Evolutionary conservation across 1,140 invertebrate species (phyloP).

Genomic region (Drosophila tristis): DNA sequence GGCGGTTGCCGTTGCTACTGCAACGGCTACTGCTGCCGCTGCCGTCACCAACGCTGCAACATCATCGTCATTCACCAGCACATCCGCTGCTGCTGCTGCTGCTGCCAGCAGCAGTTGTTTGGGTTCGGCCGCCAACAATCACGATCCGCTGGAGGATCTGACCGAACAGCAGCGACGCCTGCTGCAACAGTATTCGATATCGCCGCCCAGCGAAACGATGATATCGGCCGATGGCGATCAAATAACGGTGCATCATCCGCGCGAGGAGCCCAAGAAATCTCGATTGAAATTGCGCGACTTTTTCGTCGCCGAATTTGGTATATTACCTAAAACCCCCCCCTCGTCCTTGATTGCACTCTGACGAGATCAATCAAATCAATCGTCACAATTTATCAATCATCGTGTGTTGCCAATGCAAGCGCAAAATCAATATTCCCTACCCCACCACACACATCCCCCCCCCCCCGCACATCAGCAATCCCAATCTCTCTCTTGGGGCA

Average conservation of each 20-base stretch:
- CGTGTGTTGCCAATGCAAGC: no score
- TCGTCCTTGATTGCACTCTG: conserved; percentile 12
- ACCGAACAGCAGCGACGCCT: conserved; percentile 77
- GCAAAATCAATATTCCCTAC: no score
- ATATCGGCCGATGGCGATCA: conserved; percentile 83
- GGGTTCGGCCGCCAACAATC: background rate
- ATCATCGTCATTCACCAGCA: conserved; percentile 46
- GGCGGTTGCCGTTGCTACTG: conserved; percentile 27
- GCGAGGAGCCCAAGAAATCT: conserved; percentile 79
- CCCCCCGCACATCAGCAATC: no score
- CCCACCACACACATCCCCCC: no score
- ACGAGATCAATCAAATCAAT: no score
- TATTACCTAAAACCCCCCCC: conserved; percentile 45
- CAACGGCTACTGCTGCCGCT: conserved; percentile 27
- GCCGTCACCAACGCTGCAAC: conserved; percentile 31
- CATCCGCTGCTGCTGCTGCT: background rate
- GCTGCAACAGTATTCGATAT: conserved; percentile 78
- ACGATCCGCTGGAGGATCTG: conserved; percentile 69
- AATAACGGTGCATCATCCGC: conserved; percentile 82
- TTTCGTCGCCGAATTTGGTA: conserved; percentile 83
- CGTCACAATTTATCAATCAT: no score
- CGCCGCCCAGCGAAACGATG: conserved; percentile 79
- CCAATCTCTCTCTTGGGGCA: no score
- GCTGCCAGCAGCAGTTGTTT: background rate
- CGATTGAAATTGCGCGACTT: conserved; percentile 83